Evolutionary conservation across 2,888 invertebrate species (phyloP), one percentile per base, ranked within the genome.

Genomic region (Pollenia griseotomentosa): DNA sequence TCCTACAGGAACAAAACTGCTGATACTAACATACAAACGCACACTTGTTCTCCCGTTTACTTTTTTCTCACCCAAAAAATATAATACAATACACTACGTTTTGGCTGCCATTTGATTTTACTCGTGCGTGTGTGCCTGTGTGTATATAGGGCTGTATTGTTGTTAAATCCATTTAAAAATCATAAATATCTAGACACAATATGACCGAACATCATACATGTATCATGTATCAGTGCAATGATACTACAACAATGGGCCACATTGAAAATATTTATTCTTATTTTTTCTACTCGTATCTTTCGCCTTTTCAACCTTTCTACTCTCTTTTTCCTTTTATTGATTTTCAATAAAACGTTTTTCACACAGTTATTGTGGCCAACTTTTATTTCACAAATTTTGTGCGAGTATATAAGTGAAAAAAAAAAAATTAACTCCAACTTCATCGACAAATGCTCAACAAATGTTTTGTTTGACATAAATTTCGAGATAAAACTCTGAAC

Each of bases 401-500:
- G 19, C 14, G 10, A 42, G 44, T 48, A 2, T 23, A 5, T 23
- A 7, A 9, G 14, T 66, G 14, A 2, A 6, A 66, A 66, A 7
- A 16, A 46, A 12, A 66, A 6, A 66, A 23, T 19, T 7, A 16
- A 63, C 65, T 51, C 19, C 61, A 74, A 61, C 48, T 61, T 51
- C 40, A 51, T 51, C 16, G 68, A 40, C 14, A 63, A 74, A 74
- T 51, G 40, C 59, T 74, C 48, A 74, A 74, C 73, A 74, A 74
- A 63, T 75, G 42, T 11, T 75, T 75, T 53, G 40, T 65, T 75
- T 42, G 51, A 63, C 63, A 75, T 53, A 65, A 63, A 63, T 14
- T 53, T 63, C 40, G 42, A 42, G 63, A 75, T 48, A 53, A 19
- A 71, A 71, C 19, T 23, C 40, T 19, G 40, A 75, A 75, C 75